These are phyloP conservation scores for Noturus placidus DNA, from an alignment of 2,113 vertebrate genomes.

Conservation along the genomic window DNA sequence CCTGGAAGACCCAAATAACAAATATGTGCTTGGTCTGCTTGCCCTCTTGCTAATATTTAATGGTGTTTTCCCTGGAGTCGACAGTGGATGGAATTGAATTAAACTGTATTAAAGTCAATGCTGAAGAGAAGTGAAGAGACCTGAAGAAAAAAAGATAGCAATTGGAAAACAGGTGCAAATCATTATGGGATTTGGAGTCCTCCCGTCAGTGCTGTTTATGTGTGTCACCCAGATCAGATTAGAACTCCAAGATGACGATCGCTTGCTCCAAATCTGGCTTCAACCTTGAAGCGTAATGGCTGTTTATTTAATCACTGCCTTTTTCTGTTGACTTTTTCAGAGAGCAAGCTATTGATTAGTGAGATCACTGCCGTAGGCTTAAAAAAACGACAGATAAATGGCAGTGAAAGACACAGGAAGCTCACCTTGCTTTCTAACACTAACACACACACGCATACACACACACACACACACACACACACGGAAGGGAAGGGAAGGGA, in stretches of 20 bases:
- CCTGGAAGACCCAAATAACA: not conserved
- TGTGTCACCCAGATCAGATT: conserved; percentile 12
- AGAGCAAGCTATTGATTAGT: conserved; percentile 51
- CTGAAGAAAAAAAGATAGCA: not conserved
- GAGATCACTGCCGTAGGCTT: conserved; percentile 48
- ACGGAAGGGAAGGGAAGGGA: too few relatives aligned
- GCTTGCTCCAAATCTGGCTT: not conserved
- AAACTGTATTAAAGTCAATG: not conserved
- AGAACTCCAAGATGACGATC: not conserved
- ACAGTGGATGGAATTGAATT: not conserved
- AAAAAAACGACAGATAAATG: conserved; percentile 46
- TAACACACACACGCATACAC: conserved; percentile 37
- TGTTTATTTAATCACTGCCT: conserved; percentile 48
- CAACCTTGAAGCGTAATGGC: conserved; percentile 44
- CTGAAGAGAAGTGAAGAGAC: not conserved
- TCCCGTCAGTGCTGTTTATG: not conserved
- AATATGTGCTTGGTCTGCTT: not conserved
- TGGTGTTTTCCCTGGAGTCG: not conserved
- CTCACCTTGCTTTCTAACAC: conserved; percentile 50
- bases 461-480: conserved; percentile 38
- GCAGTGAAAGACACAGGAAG: conserved; percentile 37
- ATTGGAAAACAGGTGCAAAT: conserved; percentile 6
- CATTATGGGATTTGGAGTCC: conserved; percentile 13
- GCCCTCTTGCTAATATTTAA: not conserved
- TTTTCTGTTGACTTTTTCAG: conserved; percentile 52